phyloP scores from a whole-genome alignment of 2,797 vertebrate species.

The Eulemur albifrons region DNA sequence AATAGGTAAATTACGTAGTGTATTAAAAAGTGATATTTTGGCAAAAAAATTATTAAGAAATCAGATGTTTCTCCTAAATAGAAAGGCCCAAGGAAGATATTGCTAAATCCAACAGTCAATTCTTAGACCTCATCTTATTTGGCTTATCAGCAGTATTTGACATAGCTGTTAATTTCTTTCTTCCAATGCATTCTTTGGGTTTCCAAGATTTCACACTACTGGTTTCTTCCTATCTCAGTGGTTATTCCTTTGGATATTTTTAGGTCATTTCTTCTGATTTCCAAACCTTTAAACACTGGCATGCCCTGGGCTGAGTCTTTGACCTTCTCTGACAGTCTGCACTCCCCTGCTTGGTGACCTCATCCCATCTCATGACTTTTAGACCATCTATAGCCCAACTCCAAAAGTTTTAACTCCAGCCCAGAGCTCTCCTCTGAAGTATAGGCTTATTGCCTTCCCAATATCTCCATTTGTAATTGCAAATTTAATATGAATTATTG shows the following conservation, averaged over 20 bases:
- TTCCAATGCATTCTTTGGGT: neutral
- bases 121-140: neutral
- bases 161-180: neutral
- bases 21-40: neutral
- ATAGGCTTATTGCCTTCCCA: neutral
- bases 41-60: neutral
- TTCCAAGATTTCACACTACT: neutral
- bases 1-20: neutral
- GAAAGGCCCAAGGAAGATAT: neutral
- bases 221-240: neutral
- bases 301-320: neutral
- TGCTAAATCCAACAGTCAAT: neutral
- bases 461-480: neutral
- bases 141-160: neutral
- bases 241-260: neutral
- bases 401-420: neutral
- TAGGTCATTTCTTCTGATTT: neutral
- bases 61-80: neutral
- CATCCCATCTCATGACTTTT: neutral
- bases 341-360: neutral
- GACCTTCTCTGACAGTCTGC: neutral
- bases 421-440: neutral
- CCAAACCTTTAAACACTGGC: neutral
- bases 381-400: neutral
- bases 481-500: neutral